phyloP scores from a whole-genome alignment of 1,140 invertebrate species.

The Papilio helenus region DNA sequence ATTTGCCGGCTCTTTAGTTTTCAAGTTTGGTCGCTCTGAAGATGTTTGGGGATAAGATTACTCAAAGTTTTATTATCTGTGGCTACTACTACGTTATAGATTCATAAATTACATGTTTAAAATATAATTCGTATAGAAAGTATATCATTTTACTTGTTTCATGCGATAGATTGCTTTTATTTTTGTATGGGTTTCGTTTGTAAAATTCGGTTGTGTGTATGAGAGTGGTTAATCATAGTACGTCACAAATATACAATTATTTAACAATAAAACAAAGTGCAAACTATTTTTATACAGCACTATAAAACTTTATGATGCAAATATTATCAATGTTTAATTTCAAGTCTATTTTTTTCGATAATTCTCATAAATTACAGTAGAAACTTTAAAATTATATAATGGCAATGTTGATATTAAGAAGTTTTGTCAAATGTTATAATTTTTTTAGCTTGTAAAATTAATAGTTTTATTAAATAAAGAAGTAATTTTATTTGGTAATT shows the following conservation, averaged over 20 bases:
- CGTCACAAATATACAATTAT: constrained; percentile 15
- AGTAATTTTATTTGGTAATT: not conserved
- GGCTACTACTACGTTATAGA: not conserved
- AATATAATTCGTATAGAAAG: not conserved
- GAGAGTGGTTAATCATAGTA: not conserved
- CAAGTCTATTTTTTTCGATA: not conserved
- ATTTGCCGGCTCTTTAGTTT: constrained; percentile 94
- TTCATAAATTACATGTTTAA: not conserved
- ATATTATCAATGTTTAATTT: not conserved
- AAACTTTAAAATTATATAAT: not conserved
- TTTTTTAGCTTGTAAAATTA: not conserved
- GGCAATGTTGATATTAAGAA: not conserved
- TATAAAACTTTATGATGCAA: not conserved
- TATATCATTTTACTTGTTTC: not conserved
- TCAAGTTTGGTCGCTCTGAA: constrained; percentile 97
- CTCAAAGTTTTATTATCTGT: not conserved
- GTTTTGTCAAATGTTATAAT: not conserved
- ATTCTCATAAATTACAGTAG: not conserved
- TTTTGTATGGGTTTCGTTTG: constrained; percentile 2
- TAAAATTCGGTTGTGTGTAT: constrained; percentile 10
- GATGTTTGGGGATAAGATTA: constrained; percentile 88
- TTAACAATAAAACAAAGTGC: constrained; percentile 23
- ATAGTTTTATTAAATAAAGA: not conserved
- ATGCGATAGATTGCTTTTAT: not conserved
- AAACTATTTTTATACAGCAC: not conserved